Conservation (phyloP, 2,797 vertebrate species). For the Catharus ustulatus region DNA sequence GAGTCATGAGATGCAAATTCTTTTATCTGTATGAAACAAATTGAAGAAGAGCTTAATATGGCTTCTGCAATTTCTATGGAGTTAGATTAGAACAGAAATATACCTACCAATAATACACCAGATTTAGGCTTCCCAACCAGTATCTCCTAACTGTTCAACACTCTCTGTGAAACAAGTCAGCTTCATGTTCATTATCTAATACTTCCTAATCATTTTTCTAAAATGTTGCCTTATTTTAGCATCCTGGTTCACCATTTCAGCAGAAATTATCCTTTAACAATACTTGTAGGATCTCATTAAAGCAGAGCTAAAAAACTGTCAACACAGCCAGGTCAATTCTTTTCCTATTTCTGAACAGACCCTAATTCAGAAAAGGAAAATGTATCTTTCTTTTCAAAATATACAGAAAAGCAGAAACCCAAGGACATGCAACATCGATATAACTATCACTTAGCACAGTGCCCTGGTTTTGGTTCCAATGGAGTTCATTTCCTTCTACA, state of each 20-base stretch:
- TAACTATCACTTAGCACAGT: background rate
- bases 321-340: background rate
- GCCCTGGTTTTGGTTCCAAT: background rate
- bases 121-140: conserved; percentile 34
- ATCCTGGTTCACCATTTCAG: background rate
- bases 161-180: background rate
- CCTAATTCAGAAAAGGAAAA: background rate
- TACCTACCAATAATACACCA: conserved; percentile 59
- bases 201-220: background rate
- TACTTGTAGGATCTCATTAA: background rate
- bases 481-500: background rate
- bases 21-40: conserved; percentile 60
- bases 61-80: conserved; percentile 61
- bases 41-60: conserved; percentile 63
- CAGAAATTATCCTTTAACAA: background rate
- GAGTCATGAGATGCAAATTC: conserved; percentile 70
- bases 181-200: conserved; percentile 7
- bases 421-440: background rate
- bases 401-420: background rate
- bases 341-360: background rate
- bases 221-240: conserved; percentile 21
- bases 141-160: background rate
- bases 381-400: background rate
- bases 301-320: background rate
- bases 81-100: conserved; percentile 71